Evolutionary conservation across 2,888 invertebrate genomes (phyloP), one percentile per base, ranked within the genome.

Genomic region (Luperina nickerlii): DNA sequence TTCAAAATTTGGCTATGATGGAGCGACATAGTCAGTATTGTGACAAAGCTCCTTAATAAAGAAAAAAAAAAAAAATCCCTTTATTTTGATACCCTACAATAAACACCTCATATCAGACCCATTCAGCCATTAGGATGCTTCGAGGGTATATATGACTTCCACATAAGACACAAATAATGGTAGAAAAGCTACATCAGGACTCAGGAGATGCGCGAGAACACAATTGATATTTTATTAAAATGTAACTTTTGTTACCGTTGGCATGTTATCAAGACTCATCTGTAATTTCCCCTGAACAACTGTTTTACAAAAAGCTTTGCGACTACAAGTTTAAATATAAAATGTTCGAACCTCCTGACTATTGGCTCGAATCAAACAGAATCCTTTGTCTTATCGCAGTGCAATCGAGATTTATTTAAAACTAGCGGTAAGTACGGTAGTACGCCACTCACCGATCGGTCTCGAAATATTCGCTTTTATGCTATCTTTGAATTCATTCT

Each of bases 371-470:
- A 62, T 67, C 79, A 84, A 84, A 73, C 63, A 72, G 27, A 51
- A 69, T 79, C 60, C 84, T 79, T 83, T 84, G 81, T 76, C 63
- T 80, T 84, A 84, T 76, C 76, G 75, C 27, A 42, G 13, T 63
- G 51, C 51, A 13, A 4, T 45, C 62, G 54, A 80, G 84, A 83
- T 83, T 84, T 76, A 83, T 83, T 80, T n/a, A 65, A 62, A 75
- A 32, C 51, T 38, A 76, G 65, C 60, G 54, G 75, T 79, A 72
- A 83, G 81, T 54, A 57, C 62, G 54, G 76, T 4, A 57, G 65
- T n/a, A 48, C 62, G 54, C 13, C n/a, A 62, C 74, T 18, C 18
- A 42, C 82, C 67, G 67, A 38, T 18, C 63, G 54, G 18, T 38
- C 24, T 9, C 15, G 69, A 79, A 57, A 67, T 62, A 66, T 74